phyloP scores from a whole-genome alignment of 2,113 vertebrate genomes.

The Oreochromis aureus region DNA sequence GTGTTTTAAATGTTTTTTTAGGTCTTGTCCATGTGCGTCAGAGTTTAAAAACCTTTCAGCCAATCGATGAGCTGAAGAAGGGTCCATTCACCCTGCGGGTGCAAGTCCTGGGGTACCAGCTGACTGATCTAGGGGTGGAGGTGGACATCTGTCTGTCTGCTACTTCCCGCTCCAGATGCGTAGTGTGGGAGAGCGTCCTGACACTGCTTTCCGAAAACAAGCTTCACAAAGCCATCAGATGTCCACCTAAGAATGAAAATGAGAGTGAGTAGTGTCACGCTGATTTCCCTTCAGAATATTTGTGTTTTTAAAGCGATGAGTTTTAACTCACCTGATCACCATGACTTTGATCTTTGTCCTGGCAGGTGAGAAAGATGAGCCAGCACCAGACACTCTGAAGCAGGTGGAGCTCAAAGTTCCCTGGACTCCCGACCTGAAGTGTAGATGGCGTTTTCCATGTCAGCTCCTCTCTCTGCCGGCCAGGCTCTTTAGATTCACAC shows the following conservation, averaged over 20 bases:
- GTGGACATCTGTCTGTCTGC: conserved; percentile 61
- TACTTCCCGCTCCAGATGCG: neutral
- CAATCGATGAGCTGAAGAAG: conserved; percentile 70
- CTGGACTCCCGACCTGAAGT: neutral
- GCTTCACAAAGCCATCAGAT: neutral
- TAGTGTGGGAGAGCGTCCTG: conserved; percentile 59
- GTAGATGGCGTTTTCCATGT: conserved; percentile 14
- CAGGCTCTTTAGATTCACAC: conserved; percentile 15
- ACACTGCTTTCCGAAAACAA: conserved; percentile 57
- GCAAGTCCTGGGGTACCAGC: conserved; percentile 43
- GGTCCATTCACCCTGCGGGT: conserved; percentile 53
- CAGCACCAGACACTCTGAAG: neutral
- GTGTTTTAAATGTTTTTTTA: neutral
- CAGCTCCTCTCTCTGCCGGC: conserved; percentile 13
- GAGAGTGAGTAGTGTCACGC: neutral
- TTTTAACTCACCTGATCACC: neutral
- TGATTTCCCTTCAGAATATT: neutral
- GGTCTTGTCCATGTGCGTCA: conserved; percentile 55
- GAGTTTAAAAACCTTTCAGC: conserved; percentile 48
- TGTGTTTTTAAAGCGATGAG: neutral
- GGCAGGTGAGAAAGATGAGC: neutral
- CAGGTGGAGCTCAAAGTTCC: conserved; percentile 37
- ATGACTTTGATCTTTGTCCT: neutral
- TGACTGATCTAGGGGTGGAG: conserved; percentile 47
- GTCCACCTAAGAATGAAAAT: neutral